Percentiles rank a stretch among this genome's conserved stretches.
Evolutionary conservation across 2,113 vertebrate genomes (phyloP).

Genomic region (Fregetta grallaria): DNA sequence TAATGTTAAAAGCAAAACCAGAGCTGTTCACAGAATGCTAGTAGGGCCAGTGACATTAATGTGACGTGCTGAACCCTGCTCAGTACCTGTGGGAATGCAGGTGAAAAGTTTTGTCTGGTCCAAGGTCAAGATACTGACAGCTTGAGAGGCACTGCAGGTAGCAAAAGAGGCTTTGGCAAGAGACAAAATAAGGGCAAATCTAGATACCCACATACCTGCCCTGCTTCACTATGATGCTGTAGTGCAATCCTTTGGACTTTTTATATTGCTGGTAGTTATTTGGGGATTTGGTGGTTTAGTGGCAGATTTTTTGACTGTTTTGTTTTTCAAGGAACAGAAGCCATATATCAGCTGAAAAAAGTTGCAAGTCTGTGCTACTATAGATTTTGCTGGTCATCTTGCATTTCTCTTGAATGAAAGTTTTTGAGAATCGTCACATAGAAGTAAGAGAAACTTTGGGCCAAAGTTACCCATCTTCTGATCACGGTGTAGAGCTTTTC

Average conservation of each 20-base stretch:
- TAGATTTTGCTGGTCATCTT: background rate
- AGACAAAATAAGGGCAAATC: background rate
- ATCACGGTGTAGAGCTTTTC: background rate
- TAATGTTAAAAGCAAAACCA: background rate
- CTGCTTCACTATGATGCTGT: background rate
- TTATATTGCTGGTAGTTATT: background rate
- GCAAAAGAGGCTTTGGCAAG: background rate
- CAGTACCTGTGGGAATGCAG: background rate
- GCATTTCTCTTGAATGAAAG: background rate
- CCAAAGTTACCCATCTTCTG: rapidly evolving
- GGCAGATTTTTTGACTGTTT: background rate
- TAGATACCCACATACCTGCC: no score
- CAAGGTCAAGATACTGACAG: background rate
- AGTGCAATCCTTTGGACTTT: rapidly evolving
- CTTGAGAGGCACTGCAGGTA: background rate
- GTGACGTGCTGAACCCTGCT: background rate
- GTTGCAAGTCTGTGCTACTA: background rate
- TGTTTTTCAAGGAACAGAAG: background rate
- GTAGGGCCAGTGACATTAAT: background rate
- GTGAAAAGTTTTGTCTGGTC: background rate
- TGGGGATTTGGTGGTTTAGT: background rate
- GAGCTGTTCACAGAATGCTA: background rate
- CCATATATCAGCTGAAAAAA: background rate
- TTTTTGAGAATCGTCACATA: background rate
- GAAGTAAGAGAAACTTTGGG: background rate